Conservation (phyloP, 1,140 invertebrate species). For the Drosophila santomea region DNA sequence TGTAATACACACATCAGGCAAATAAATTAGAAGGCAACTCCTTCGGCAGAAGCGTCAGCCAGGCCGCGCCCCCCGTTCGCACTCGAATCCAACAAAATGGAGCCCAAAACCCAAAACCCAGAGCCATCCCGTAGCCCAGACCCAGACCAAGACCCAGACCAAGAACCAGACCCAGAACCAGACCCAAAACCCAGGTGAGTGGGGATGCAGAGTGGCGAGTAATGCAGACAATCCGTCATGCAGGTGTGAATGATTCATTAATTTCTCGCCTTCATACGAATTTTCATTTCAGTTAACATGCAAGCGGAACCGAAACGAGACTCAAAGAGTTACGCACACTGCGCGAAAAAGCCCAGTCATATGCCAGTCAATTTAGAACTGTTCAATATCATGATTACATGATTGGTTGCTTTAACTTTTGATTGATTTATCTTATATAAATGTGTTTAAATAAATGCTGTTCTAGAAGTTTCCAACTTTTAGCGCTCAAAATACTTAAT, state of each 20-base stretch:
- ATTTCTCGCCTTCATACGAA: slow-evolving; percentile 84
- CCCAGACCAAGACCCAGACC: slow-evolving; percentile 32
- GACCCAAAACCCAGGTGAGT: slow-evolving; percentile 1
- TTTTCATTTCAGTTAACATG: slow-evolving; percentile 84
- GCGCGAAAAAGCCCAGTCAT: neutral
- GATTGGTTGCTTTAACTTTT: too few species aligned
- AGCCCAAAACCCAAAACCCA: too few species aligned
- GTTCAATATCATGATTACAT: too few species aligned
- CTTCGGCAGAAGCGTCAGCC: slow-evolving; percentile 76
- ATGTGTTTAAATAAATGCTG: too few species aligned
- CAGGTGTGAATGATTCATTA: slow-evolving; percentile 85
- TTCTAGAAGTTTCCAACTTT: too few species aligned
- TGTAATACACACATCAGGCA: slow-evolving; percentile 83
- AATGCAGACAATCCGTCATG: slow-evolving; percentile 84
- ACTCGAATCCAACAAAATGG: slow-evolving; percentile 1
- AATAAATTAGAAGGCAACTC: slow-evolving; percentile 84
- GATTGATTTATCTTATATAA: too few species aligned
- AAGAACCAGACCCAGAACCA: neutral
- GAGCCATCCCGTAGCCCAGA: too few species aligned
- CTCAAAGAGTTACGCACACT: slow-evolving; percentile 79
- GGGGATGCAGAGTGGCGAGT: slow-evolving; percentile 48
- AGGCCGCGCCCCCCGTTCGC: slow-evolving; percentile 58
- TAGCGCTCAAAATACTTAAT: too few species aligned
- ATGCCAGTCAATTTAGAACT: too few species aligned
- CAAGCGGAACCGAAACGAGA: slow-evolving; percentile 80